Conservation (phyloP, 2,797 vertebrate species). For the Trichosurus vulpecula region DNA sequence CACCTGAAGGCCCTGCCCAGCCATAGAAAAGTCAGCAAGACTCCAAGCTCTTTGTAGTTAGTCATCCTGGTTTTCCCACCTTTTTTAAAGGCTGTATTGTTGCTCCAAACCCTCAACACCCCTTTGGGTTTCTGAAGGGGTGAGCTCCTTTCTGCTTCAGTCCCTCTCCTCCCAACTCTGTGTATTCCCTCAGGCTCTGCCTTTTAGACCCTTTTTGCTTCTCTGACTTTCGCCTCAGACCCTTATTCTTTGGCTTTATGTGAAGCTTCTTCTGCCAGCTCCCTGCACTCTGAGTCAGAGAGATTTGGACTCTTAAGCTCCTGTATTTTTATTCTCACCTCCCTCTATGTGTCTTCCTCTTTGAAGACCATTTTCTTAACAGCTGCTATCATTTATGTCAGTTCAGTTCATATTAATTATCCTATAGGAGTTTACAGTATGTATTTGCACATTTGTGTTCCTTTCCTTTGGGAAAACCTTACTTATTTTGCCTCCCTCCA, state of each 20-base stretch:
- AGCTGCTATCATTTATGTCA: background rate
- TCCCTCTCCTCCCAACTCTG: background rate
- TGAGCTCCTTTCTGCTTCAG: background rate
- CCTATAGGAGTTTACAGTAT: constrained; percentile 5
- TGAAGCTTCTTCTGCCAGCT: background rate
- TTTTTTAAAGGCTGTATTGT: too few relatives aligned
- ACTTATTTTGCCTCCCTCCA: background rate
- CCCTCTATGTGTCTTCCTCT: background rate
- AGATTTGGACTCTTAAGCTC: background rate
- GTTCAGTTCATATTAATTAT: background rate
- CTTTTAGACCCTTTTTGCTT: background rate
- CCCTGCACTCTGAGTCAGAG: background rate
- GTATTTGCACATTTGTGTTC: background rate
- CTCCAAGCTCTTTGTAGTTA: background rate
- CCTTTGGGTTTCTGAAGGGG: background rate
- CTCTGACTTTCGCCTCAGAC: background rate
- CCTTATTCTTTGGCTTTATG: background rate
- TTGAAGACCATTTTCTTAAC: constrained; percentile 12
- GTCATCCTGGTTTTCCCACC: too few relatives aligned
- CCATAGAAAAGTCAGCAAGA: background rate
- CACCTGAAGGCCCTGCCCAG: too few relatives aligned
- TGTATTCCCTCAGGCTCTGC: background rate
- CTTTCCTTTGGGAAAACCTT: background rate
- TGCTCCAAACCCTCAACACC: background rate
- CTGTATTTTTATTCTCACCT: background rate